These are phyloP conservation scores for Triplophysa yarkandensis DNA, from an alignment of 2,797 vertebrate genomes.

Conservation along the genomic window DNA sequence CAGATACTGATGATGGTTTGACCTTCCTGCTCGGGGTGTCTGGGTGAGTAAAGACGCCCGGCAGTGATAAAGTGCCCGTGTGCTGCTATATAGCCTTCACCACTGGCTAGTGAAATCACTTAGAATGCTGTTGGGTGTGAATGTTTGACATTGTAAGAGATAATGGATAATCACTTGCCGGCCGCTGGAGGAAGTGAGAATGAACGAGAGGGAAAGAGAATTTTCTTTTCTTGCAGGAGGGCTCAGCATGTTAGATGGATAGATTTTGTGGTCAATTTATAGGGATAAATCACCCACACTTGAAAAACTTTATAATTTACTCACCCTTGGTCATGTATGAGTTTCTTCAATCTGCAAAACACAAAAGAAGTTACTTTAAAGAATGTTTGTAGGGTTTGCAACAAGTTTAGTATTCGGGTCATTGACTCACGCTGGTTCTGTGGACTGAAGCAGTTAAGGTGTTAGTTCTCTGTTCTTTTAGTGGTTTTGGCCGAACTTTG, in stretches of 20 bases:
- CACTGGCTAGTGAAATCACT: slow-evolving; percentile 75
- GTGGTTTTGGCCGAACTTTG: slow-evolving; percentile 36
- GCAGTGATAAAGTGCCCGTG: slow-evolving; percentile 68
- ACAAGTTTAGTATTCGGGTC: no score
- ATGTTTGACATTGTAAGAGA: slow-evolving; percentile 84
- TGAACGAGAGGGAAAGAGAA: slow-evolving; percentile 58
- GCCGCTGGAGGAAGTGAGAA: slow-evolving; percentile 62
- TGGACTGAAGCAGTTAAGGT: slow-evolving; percentile 58
- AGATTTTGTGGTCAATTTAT: slow-evolving; percentile 70
- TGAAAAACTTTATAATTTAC: no score
- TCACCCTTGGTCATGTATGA: no score
- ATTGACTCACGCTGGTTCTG: slow-evolving; percentile 68
- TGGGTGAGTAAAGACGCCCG: slow-evolving; percentile 62
- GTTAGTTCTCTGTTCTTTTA: background rate
- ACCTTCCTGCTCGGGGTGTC: slow-evolving; percentile 68
- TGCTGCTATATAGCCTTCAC: slow-evolving; percentile 56
- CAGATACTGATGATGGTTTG: slow-evolving; percentile 62
- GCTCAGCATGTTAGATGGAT: slow-evolving; percentile 65
- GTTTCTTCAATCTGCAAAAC: no score
- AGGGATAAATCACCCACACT: no score
- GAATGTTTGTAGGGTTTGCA: slow-evolving; percentile 37
- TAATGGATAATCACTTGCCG: slow-evolving; percentile 81
- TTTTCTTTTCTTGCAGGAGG: slow-evolving; percentile 39
- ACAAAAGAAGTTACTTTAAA: no score
- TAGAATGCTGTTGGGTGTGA: slow-evolving; percentile 76